These are phyloP conservation scores for Bos javanicus DNA, from an alignment of 2,113 vertebrate genomes.

Conservation along the genomic window DNA sequence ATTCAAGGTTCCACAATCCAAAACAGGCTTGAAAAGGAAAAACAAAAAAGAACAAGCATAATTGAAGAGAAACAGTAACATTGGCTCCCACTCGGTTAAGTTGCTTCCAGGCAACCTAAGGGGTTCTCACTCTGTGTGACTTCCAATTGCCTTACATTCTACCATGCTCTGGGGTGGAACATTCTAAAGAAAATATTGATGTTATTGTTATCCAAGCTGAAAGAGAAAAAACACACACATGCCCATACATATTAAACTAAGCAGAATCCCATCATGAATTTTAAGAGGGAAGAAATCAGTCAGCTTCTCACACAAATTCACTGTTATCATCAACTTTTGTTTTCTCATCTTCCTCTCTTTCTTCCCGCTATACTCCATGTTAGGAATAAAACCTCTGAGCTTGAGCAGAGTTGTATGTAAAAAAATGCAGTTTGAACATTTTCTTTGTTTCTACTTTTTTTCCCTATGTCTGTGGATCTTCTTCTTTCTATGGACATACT, in stretches of 20 bases:
- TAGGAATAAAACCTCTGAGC: not conserved
- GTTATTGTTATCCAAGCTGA: slow-evolving; percentile 38
- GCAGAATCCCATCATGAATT: not conserved
- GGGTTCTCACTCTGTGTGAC: slow-evolving; percentile 4
- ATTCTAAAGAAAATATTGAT: slow-evolving; percentile 45
- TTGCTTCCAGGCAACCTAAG: slow-evolving; percentile 37
- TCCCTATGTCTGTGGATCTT: not conserved
- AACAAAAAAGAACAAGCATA: slow-evolving; percentile 70
- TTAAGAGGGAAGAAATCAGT: not conserved
- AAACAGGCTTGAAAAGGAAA: slow-evolving; percentile 74
- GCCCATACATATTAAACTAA: not conserved
- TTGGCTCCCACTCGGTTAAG: not conserved
- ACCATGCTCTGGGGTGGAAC: not conserved
- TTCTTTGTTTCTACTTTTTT: not conserved
- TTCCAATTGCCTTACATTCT: slow-evolving; percentile 36
- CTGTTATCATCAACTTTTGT: not conserved
- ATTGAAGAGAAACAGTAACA: slow-evolving; percentile 64
- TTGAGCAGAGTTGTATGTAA: not conserved
- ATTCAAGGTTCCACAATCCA: slow-evolving; percentile 74
- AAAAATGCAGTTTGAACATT: not conserved
- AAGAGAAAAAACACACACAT: not conserved
- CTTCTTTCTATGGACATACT: not conserved
- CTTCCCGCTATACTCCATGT: not conserved
- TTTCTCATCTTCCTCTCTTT: not conserved
- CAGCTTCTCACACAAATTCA: not conserved